phyloP scores from a whole-genome alignment of 2,888 invertebrate genomes.

The Carpatolechia fugitivella region DNA sequence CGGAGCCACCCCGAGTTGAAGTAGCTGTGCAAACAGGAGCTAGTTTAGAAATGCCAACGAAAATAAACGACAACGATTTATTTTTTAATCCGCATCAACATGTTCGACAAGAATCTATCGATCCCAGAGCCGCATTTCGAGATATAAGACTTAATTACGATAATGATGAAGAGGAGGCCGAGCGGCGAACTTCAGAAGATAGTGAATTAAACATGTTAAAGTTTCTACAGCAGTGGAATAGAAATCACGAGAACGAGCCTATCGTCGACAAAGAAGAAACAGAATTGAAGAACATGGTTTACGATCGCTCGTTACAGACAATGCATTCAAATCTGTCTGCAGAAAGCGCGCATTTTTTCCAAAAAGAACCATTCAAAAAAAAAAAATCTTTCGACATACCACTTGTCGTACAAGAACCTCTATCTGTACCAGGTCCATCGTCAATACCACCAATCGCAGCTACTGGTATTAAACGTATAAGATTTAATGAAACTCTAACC shows the following conservation, averaged over 20 bases:
- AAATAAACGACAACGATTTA: not conserved
- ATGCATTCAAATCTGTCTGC: not conserved
- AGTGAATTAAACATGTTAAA: conserved; percentile 48
- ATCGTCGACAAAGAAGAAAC: not conserved
- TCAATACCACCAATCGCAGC: not conserved
- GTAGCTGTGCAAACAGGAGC: conserved; percentile 55
- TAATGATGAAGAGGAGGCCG: not conserved
- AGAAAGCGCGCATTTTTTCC: not conserved
- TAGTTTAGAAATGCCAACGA: conserved; percentile 47
- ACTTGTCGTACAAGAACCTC: not conserved
- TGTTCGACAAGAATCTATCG: not conserved
- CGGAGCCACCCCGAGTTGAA: conserved; percentile 25
- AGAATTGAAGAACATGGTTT: not conserved
- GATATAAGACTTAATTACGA: not conserved
- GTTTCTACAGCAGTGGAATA: conserved; percentile 31
- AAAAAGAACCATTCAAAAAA: not conserved
- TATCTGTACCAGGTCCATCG: not conserved
- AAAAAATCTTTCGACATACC: not conserved
- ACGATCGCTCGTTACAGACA: not conserved
- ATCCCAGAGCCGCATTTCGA: not conserved
- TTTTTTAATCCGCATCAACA: not conserved
- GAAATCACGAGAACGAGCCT: not conserved
- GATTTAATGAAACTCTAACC: conserved; percentile 47
- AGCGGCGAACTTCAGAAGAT: not conserved
- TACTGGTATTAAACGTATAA: not conserved